phyloP scores from a whole-genome alignment of 2,113 vertebrate genomes.

The Sisor rabdophorus region DNA sequence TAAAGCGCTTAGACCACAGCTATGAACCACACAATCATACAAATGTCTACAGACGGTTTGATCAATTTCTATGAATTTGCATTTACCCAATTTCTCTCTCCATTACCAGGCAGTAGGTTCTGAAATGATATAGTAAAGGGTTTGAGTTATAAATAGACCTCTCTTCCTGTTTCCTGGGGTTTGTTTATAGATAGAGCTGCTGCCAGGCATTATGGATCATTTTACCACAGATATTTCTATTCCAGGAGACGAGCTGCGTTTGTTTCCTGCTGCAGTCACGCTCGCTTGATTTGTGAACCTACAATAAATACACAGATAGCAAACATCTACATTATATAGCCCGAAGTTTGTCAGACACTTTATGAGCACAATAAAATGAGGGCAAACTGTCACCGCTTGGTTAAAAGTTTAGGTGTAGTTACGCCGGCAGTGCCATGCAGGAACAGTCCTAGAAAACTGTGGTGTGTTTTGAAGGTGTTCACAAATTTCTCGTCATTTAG shows the following conservation, averaged over 20 bases:
- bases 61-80: background rate
- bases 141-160: constrained; percentile 20
- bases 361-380: too few species aligned
- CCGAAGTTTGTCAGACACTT: too few species aligned
- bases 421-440: too few species aligned
- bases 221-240: constrained; percentile 38
- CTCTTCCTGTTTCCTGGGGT: constrained; percentile 12
- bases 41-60: background rate
- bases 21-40: background rate
- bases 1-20: background rate
- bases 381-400: too few species aligned
- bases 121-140: background rate
- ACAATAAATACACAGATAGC: background rate
- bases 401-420: too few species aligned
- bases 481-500: too few species aligned
- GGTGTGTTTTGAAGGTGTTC: too few species aligned
- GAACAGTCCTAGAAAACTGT: too few species aligned
- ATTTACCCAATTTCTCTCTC: background rate
- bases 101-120: background rate
- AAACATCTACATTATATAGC: background rate
- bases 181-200: constrained; percentile 31
- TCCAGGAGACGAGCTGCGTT: background rate
- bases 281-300: background rate
- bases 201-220: constrained; percentile 42
- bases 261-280: constrained; percentile 6